A percentile compares a stretch with the other conserved stretches of the same genome.
These are phyloP conservation scores for Doris montereyensis DNA, from an alignment of 2,888 invertebrate genomes.

Conservation along the genomic window DNA sequence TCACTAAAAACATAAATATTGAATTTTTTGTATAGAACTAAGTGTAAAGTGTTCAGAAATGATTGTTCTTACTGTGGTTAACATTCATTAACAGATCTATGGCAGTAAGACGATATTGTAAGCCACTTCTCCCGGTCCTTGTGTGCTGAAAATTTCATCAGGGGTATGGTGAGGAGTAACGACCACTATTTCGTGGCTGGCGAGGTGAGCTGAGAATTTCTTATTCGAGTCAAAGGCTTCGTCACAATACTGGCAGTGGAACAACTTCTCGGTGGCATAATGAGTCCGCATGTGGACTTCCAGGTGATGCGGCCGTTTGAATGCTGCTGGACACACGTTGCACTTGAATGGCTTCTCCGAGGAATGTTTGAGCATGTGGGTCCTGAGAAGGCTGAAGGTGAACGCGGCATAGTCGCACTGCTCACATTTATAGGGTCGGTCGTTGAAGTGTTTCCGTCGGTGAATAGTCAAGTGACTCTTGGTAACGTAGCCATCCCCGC, in stretches of 20 bases:
- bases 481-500: conserved; percentile 32
- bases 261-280: neutral
- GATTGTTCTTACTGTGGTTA: too few relatives aligned
- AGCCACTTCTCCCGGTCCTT: conserved; percentile 34
- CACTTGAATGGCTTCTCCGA: conserved; percentile 35
- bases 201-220: conserved; percentile 31
- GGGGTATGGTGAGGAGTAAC: conserved; percentile 21
- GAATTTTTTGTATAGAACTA: too few relatives aligned
- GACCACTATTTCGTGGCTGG: conserved; percentile 38
- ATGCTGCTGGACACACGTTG: conserved; percentile 34
- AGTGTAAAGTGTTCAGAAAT: too few relatives aligned
- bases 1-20: too few relatives aligned
- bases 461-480: conserved; percentile 35
- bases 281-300: conserved; percentile 13
- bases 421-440: conserved; percentile 41
- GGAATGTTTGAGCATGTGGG: conserved; percentile 34
- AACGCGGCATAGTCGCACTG: conserved; percentile 40
- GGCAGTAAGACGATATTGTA: conserved; percentile 34
- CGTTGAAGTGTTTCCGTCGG: conserved; percentile 32
- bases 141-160: conserved; percentile 28
- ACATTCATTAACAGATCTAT: too few relatives aligned
- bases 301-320: conserved; percentile 38
- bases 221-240: conserved; percentile 22
- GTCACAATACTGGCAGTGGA: conserved; percentile 33
- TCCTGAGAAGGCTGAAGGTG: conserved; percentile 32